These are phyloP conservation scores for Chloroceryle amazona DNA, from an alignment of 2,797 vertebrate genomes.

Conservation along the genomic window DNA sequence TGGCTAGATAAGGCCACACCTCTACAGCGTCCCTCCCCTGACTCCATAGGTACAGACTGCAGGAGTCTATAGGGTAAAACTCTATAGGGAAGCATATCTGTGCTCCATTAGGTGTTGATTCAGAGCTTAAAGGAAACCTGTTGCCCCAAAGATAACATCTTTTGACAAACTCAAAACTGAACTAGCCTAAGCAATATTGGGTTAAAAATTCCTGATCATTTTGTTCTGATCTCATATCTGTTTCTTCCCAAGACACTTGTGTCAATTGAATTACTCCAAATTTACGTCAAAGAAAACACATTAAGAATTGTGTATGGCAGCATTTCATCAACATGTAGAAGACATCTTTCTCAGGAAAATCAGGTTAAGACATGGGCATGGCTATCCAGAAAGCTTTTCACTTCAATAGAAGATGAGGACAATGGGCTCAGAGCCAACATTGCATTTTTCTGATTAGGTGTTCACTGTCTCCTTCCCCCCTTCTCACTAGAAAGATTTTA, in stretches of 20 bases:
- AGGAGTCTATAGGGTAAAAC: neutral
- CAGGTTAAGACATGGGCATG: neutral
- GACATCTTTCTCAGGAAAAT: neutral
- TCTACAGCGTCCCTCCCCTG: neutral
- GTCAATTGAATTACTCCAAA: neutral
- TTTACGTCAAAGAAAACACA: neutral
- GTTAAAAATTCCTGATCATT: neutral
- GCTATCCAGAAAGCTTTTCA: neutral
- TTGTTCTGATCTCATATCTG: neutral
- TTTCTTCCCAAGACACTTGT: neutral
- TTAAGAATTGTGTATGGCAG: too few species aligned
- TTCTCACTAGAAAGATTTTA: neutral
- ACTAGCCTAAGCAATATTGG: neutral
- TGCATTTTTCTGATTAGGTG: neutral
- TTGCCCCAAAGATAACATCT: neutral
- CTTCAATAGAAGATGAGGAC: neutral
- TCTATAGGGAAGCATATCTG: neutral
- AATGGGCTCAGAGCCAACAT: neutral
- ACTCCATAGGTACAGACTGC: neutral
- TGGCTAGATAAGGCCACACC: neutral
- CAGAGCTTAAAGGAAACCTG: neutral
- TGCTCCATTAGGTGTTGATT: neutral
- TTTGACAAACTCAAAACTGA: neutral
- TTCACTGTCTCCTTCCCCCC: neutral
- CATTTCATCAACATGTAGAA: neutral